Evolutionary conservation across 2,797 vertebrate species (phyloP), one percentile per base, ranked within the genome.

Genomic region (Ptychadena robeensis): DNA sequence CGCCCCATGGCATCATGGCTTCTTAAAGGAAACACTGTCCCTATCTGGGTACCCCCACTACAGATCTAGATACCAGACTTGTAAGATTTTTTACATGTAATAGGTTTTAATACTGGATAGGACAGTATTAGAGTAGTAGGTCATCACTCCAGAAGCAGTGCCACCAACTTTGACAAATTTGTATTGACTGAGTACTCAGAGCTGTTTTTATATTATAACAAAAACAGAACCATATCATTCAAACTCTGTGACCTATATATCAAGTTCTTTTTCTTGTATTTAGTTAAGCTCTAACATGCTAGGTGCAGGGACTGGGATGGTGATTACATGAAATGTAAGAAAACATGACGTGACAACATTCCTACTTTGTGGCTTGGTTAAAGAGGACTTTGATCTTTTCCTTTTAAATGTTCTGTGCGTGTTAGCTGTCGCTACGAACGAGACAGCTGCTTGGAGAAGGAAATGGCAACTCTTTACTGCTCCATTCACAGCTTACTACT

Each of bases 321-420:
- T 57, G 27, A 69, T 37, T 25, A 22, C 53, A 57, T 63, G n/a
- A 31, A 27, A 34, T 65, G 11, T 15, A 12, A 11, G 28, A n/a
- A 18, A 37, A 59, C 65, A 35, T 79, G 77, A 79, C 48, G 44
- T 69, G 77, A 79, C 48, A 79, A 8, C 30, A 69, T 61, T 59
- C 66, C 22, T 70, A 57, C 65, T 9, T 14, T 25, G 2, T 69
- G 77, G 32, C 12, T 68, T 40, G 37, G 22, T 63, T 68, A n/a
- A 27, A n/a, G 15, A 30, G 77, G 66, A 79, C 77, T 79, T 79
- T 79, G 66, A 35, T 70, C 77, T 59, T 59, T 79, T 61, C 31
- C 73, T 64, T 64, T 75, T 64, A 64, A 40, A 75, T 61, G 63
- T 64, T 75, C 27, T 63, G 57, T 40, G 59, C 27, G 11, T 31